Percentiles rank a stretch among this genome's conserved stretches.
These are phyloP conservation scores for Apomyelois bistriatella DNA, from an alignment of 2,888 invertebrate genomes.

Conservation along the genomic window DNA sequence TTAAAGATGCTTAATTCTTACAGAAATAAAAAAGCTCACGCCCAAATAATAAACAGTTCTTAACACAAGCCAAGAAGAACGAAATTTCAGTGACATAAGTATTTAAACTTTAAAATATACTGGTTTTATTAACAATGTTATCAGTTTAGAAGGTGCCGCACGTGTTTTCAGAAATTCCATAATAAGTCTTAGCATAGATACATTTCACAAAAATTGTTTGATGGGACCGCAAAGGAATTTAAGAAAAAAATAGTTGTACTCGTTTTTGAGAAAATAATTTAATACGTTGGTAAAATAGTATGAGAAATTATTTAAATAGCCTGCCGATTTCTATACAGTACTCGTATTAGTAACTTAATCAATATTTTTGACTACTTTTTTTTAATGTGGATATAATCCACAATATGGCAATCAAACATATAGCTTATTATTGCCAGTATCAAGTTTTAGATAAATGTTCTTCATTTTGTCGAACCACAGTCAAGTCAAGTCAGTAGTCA, in stretches of 20 bases:
- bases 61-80: neutral
- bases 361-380: no score
- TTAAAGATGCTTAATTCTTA: constrained; percentile 9
- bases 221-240: constrained; percentile 3
- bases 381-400: no score
- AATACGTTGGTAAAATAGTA: no score
- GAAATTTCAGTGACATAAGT: neutral
- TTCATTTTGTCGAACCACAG: no score
- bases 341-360: no score
- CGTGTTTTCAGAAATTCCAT: constrained; percentile 18
- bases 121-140: constrained; percentile 3
- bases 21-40: neutral
- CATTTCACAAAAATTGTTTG: constrained; percentile 19
- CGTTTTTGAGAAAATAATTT: no score
- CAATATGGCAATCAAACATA: no score
- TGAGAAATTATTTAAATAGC: no score
- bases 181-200: constrained; percentile 16
- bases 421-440: no score
- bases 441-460: no score
- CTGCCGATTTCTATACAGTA: no score
- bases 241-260: neutral
- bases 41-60: neutral
- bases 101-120: neutral
- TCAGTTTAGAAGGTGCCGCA: constrained; percentile 11
- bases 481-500: no score